phyloP scores from a whole-genome alignment of 2,797 vertebrate species.

The Ispidina lecontei region DNA sequence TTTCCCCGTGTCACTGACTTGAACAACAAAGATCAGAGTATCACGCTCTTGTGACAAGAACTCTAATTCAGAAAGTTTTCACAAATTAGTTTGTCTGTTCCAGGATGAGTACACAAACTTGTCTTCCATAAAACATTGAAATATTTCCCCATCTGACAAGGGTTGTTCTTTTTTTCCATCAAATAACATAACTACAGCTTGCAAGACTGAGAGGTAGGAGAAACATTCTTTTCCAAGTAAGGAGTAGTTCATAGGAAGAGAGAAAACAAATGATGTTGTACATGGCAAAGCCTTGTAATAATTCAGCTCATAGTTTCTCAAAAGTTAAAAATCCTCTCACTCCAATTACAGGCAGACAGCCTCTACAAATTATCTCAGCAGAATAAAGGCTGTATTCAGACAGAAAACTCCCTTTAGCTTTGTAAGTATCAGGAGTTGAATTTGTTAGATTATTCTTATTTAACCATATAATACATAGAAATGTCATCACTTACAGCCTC shows the following conservation, averaged over 20 bases:
- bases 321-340: neutral
- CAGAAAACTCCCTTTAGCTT: neutral
- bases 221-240: conserved; percentile 10
- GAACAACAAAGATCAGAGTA: neutral
- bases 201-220: neutral
- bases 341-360: neutral
- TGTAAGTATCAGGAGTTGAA: neutral
- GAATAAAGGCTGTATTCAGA: neutral
- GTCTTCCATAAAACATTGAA: conserved; percentile 4
- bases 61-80: neutral
- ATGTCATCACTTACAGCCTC: neutral
- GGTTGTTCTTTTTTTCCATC: neutral
- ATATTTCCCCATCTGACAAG: neutral
- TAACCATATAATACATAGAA: neutral
- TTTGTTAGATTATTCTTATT: neutral
- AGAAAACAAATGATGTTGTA: neutral
- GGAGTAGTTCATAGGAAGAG: rapidly evolving
- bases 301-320: neutral
- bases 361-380: neutral
- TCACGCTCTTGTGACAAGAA: neutral
- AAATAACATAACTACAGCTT: neutral
- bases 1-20: neutral
- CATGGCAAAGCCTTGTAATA: neutral
- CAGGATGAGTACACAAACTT: neutral
- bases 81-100: neutral